These are phyloP conservation scores for Triplophysa yarkandensis DNA, from an alignment of 2,797 vertebrate genomes.

Conservation along the genomic window DNA sequence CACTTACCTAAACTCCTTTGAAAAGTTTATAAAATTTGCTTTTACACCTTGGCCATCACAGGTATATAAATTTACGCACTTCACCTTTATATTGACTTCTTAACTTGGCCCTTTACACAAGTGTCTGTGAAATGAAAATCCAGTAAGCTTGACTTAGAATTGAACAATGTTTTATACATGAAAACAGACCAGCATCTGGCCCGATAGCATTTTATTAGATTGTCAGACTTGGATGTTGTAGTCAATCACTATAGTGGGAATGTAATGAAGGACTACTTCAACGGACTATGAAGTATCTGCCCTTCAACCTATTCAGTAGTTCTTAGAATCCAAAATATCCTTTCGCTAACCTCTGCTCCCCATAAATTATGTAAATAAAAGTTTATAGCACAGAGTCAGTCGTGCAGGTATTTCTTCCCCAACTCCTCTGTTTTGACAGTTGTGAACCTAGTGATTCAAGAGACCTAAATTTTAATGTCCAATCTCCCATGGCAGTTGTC, in stretches of 20 bases:
- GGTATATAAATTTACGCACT: not conserved
- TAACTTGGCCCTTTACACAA: not conserved
- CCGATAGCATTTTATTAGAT: not conserved
- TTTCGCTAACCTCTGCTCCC: slow-evolving; percentile 31
- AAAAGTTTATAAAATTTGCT: too few relatives aligned
- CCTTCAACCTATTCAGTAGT: slow-evolving; percentile 41
- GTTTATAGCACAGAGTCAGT: slow-evolving; percentile 49
- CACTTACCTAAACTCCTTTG: too few relatives aligned
- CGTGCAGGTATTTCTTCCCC: slow-evolving; percentile 48
- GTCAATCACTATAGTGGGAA: not conserved
- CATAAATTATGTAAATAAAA: slow-evolving; percentile 51
- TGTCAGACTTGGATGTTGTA: not conserved
- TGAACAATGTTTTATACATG: not conserved
- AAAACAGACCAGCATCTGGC: not conserved
- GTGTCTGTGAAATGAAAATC: not conserved
- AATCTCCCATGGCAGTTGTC: slow-evolving; percentile 53
- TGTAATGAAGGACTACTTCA: slow-evolving; percentile 23
- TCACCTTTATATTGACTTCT: not conserved
- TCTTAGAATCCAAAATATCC: slow-evolving; percentile 43
- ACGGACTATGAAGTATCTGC: slow-evolving; percentile 5
- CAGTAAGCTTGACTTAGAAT: not conserved
- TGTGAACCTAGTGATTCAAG: slow-evolving; percentile 57
- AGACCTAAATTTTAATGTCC: slow-evolving; percentile 59
- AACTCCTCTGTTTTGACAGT: slow-evolving; percentile 52
- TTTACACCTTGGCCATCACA: not conserved